Conservation (phyloP, 2,113 vertebrate species). For the Pipra filicauda region DNA sequence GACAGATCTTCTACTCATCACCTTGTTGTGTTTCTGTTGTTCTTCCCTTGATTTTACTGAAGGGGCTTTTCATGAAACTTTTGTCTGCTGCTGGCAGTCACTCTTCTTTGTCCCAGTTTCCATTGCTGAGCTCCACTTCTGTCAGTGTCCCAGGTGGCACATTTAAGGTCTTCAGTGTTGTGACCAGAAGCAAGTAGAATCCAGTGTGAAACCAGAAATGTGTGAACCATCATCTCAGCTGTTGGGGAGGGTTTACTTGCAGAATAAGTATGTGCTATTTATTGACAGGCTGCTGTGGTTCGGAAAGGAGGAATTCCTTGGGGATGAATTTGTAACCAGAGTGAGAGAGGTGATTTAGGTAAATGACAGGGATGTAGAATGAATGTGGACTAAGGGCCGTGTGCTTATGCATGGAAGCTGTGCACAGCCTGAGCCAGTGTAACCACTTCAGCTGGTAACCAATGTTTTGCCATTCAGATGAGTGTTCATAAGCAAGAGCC, state of each 20-base stretch:
- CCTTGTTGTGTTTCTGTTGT: neutral
- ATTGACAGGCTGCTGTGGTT: neutral
- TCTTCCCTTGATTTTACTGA: neutral
- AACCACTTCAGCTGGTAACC: neutral
- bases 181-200: neutral
- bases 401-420: neutral
- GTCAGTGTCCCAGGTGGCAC: neutral
- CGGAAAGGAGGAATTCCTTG: neutral
- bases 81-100: neutral
- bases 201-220: neutral
- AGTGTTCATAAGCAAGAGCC: neutral
- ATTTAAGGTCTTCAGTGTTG: neutral
- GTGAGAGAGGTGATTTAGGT: neutral
- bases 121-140: neutral
- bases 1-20: neutral
- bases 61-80: neutral
- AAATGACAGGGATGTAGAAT: neutral
- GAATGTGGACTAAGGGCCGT: neutral
- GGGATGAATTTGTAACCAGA: neutral
- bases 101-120: neutral
- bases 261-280: neutral
- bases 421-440: neutral
- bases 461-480: neutral
- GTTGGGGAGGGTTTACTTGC: neutral
- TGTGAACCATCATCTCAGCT: neutral